Evolutionary conservation across 2,113 vertebrate species (phyloP).

Genomic region (Calcarius ornatus): DNA sequence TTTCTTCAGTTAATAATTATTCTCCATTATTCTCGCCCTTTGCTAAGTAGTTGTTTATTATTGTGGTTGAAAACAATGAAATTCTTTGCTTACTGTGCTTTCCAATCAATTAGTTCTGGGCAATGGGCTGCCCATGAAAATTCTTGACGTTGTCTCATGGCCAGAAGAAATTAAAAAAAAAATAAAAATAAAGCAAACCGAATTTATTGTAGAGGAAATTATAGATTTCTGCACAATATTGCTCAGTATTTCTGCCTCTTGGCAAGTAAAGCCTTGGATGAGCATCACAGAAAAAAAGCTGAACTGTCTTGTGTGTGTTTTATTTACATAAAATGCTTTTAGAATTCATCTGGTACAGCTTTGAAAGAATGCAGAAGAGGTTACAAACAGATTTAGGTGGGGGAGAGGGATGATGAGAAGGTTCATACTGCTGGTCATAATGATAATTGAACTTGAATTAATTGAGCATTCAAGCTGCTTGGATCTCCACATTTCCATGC

Average conservation of each 20-base stretch:
- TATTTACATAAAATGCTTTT: neutral
- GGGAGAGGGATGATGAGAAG: neutral
- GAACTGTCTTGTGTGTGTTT: neutral
- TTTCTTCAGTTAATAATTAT: conserved; percentile 24
- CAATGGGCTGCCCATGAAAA: neutral
- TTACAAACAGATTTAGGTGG: neutral
- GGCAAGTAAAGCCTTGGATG: conserved; percentile 10
- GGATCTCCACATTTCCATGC: neutral
- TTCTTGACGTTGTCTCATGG: neutral
- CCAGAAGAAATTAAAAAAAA: neutral
- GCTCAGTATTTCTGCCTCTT: conserved; percentile 5
- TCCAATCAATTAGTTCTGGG: conserved; percentile 28
- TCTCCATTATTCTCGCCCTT: neutral
- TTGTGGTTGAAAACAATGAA: neutral
- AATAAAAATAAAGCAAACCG: neutral
- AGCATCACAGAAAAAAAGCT: neutral
- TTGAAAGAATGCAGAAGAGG: neutral
- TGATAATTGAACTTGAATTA: neutral
- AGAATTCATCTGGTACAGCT: neutral
- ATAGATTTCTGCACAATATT: conserved; percentile 2
- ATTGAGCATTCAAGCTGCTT: neutral
- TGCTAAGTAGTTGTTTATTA: conserved; percentile 9
- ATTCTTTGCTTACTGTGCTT: neutral
- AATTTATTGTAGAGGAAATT: conserved; percentile 23
- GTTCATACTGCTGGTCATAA: neutral